Evolutionary conservation across 1,140 invertebrate genomes (phyloP).

Genomic region (Notospermus geniculatus): DNA sequence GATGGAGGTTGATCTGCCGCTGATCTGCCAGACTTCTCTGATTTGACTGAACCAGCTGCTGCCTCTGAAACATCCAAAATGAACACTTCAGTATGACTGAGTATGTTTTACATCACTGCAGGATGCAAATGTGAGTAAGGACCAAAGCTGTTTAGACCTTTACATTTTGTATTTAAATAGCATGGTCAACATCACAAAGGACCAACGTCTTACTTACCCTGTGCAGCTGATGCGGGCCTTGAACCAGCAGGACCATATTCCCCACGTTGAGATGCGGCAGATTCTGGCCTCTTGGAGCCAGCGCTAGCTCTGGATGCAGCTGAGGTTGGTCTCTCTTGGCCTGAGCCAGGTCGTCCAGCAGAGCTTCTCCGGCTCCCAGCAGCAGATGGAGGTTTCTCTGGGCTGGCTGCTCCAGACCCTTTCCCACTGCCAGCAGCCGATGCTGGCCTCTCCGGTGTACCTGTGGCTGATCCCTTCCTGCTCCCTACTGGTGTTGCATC

Average conservation of each 20-base stretch:
- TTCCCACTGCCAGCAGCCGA: constrained; percentile 13
- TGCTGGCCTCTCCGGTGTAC: constrained; percentile 21
- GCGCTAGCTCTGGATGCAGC: no score
- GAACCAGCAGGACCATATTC: background rate
- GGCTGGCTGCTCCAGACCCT: background rate
- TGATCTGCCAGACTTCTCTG: background rate
- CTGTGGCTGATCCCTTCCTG: constrained; percentile 7
- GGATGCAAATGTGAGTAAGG: no score
- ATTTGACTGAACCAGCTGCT: background rate
- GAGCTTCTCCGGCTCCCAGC: background rate
- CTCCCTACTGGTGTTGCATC: background rate
- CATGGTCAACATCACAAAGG: no score
- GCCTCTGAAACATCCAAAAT: no score
- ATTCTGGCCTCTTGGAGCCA: background rate
- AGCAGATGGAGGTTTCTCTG: constrained; percentile 7
- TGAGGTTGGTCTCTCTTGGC: no score
- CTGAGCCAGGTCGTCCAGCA: background rate
- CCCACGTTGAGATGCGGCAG: constrained; percentile 1
- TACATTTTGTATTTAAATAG: no score
- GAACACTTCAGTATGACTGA: no score
- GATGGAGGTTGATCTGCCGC: background rate
- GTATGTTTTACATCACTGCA: no score
- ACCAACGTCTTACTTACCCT: no score
- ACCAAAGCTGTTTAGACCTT: no score
- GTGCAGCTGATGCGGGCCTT: no score